Conservation (phyloP, 1,140 invertebrate species). For the Drosophila paulistorum region DNA sequence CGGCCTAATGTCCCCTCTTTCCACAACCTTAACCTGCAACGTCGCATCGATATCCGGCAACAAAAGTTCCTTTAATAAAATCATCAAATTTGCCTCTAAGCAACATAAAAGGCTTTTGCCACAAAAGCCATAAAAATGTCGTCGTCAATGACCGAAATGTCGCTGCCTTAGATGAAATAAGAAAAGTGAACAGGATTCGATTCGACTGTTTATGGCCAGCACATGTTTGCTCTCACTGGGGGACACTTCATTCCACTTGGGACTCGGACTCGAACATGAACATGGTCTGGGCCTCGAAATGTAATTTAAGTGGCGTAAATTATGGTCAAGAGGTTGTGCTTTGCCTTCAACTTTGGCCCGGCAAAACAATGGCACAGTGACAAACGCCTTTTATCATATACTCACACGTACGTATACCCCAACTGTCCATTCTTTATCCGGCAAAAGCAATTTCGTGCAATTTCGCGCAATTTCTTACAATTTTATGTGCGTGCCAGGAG, state of each 20-base stretch:
- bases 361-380: slow-evolving; percentile 34
- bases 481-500: slow-evolving; percentile 57
- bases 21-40: background rate
- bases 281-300: slow-evolving; percentile 27
- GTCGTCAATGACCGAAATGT: slow-evolving; percentile 51
- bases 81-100: slow-evolving; percentile 73
- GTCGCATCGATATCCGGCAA: slow-evolving; percentile 45
- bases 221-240: slow-evolving; percentile 41
- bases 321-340: slow-evolving; percentile 69
- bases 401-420: slow-evolving; percentile 36
- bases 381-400: slow-evolving; percentile 26
- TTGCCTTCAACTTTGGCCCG: slow-evolving; percentile 27
- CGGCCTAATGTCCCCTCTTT: background rate
- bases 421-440: slow-evolving; percentile 1
- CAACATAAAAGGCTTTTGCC: slow-evolving; percentile 66
- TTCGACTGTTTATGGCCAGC: slow-evolving; percentile 59
- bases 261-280: slow-evolving; percentile 23
- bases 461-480: slow-evolving; percentile 19
- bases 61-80: slow-evolving; percentile 71
- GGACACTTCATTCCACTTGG: slow-evolving; percentile 20
- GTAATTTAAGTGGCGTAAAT: slow-evolving; percentile 78
- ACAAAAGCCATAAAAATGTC: slow-evolving; percentile 66
- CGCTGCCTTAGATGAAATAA: slow-evolving; percentile 12
- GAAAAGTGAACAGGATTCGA: slow-evolving; percentile 30
- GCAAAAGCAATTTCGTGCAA: slow-evolving; percentile 44